phyloP scores from a whole-genome alignment of 2,113 vertebrate species.

The Entelurus aequoreus region DNA sequence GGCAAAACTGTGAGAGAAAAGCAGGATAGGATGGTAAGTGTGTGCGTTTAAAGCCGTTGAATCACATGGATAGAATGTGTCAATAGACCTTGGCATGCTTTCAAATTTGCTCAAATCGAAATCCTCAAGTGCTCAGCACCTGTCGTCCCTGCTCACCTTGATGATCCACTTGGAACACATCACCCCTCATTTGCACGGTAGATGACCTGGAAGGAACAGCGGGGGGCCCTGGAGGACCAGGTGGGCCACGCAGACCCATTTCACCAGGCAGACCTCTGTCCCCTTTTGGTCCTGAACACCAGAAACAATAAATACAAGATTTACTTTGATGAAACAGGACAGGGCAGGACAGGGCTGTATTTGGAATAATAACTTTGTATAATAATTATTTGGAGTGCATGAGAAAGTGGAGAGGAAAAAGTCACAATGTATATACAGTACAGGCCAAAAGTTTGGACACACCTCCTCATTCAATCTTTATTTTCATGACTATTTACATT shows the following conservation, averaged over 20 bases:
- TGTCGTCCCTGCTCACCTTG: slow-evolving; percentile 69
- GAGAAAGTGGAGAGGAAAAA: neutral
- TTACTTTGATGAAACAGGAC: too few relatives aligned
- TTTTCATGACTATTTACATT: too few relatives aligned
- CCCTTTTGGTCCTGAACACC: slow-evolving; percentile 65
- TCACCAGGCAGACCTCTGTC: slow-evolving; percentile 80
- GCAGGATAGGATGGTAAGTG: slow-evolving; percentile 12
- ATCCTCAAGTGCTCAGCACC: slow-evolving; percentile 18
- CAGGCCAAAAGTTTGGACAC: too few relatives aligned
- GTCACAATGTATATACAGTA: too few relatives aligned
- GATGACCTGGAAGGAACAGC: slow-evolving; percentile 19
- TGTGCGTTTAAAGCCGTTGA: slow-evolving; percentile 13
- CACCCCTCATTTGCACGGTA: slow-evolving; percentile 65
- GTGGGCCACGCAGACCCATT: slow-evolving; percentile 75
- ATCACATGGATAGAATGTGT: slow-evolving; percentile 11
- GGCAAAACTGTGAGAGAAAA: slow-evolving; percentile 19
- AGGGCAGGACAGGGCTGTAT: too few relatives aligned
- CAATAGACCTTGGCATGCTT: slow-evolving; percentile 33
- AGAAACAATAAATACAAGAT: neutral
- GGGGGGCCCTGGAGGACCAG: slow-evolving; percentile 79
- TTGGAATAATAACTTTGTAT: too few relatives aligned
- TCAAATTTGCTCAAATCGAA: slow-evolving; percentile 27
- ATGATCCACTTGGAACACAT: slow-evolving; percentile 78
- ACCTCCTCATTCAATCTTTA: too few relatives aligned
- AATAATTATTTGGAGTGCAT: too few relatives aligned